These are phyloP conservation scores for Sylvilagus bachmani DNA, from an alignment of 2,113 vertebrate genomes.

Conservation along the genomic window DNA sequence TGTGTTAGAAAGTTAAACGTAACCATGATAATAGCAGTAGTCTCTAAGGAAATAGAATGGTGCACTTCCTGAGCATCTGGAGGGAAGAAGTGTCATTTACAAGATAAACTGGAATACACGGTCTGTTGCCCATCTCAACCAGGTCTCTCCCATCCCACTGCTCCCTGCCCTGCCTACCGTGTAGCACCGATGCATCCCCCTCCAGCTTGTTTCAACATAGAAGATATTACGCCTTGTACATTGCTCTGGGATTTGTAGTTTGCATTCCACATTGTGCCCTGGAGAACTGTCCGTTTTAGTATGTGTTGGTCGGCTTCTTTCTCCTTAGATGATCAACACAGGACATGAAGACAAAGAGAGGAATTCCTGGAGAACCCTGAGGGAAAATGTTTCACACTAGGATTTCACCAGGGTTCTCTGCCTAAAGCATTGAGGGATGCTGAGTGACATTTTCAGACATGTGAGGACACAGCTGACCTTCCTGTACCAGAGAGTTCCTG, in stretches of 20 bases:
- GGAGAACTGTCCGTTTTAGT: background rate
- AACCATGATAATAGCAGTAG: background rate
- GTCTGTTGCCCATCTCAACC: background rate
- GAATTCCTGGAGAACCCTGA: background rate
- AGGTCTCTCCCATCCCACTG: background rate
- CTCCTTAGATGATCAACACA: background rate
- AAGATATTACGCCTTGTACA: background rate
- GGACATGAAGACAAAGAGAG: conserved; percentile 31
- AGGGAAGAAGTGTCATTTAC: background rate
- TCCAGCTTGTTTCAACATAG: background rate
- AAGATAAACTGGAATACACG: background rate
- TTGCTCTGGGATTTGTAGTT: background rate
- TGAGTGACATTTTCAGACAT: background rate
- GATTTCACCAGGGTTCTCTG: background rate
- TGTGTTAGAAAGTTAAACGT: background rate
- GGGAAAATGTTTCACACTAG: background rate
- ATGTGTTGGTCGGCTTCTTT: background rate
- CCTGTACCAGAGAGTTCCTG: background rate
- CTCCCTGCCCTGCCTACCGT: background rate
- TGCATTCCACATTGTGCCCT: background rate
- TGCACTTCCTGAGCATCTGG: background rate
- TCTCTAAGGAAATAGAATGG: background rate
- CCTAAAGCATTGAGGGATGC: background rate
- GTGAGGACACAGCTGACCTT: background rate
- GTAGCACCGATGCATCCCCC: background rate